Base-by-base conservation (phyloP, 2,888 invertebrate species). In the Venusia cambrica region DNA sequence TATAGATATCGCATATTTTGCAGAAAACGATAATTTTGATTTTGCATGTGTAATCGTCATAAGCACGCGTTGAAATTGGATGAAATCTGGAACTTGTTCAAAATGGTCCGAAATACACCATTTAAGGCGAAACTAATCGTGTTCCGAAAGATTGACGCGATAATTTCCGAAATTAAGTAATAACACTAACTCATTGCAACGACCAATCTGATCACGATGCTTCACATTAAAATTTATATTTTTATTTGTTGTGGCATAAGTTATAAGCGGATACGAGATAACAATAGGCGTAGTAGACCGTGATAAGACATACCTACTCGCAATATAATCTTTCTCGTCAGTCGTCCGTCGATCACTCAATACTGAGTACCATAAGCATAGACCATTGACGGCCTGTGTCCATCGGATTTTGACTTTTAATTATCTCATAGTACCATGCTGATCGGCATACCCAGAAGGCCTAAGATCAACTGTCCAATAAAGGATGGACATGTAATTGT, bases 201-300 rank as follows among this genome's bases (percentile, higher is more conserved):
- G 62, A 62, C 54, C 71, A 60, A 69, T 72, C 53, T 62, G 66
- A 64, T 72, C 66, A 60, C 62, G 61, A 63, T 61, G 67, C 57
- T 64, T 62, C 56, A 62, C 80, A 81, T 84, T 77, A 85, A 85
- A 81, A 78, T 84, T 85, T 79, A 85, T 83, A 84, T 79, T 79
- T 77, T 79, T 62, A 58, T 60, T 46, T 41, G 36, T 19, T 7
- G 9, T 40, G 38, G 52, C 27, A 2, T 30, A 57, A 57, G 27
- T 4, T 13, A 19, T 4, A 14, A 48, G 55, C 37, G 33, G 1
- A 2, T 48, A 69, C 60, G 68, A 5, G 8, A n/a, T n/a, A n/a
- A n/a, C n/a, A n/a, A n/a, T n/a, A n/a, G n/a, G n/a, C n/a, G n/a
- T n/a, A n/a, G n/a, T n/a, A n/a, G n/a, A n/a, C n/a, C n/a, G n/a